Evolutionary conservation across 2,888 invertebrate genomes (phyloP), one percentile per base, ranked within the genome.

Genomic region (Ennomos quercinarius): DNA sequence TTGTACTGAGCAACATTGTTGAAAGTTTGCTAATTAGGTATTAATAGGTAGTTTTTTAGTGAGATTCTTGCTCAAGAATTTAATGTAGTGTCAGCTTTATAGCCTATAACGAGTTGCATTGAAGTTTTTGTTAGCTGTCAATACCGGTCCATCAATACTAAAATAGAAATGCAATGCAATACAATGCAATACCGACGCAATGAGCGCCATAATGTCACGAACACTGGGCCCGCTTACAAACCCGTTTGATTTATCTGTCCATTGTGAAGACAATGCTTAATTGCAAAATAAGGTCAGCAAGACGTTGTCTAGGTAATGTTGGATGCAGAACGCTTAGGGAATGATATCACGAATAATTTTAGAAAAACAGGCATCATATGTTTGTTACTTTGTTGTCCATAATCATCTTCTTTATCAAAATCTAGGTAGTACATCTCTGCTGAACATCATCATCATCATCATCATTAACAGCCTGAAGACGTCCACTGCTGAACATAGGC

Each of bases 211-310:
- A 61, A 63, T 61, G 57, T 56, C 63, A 57, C 45, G 62, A 61
- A 54, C 60, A 62, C 52, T 48, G 52, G 13, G 48, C 40, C 71
- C 59, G 72, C 80, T 80, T 81, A 81, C 83, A 83, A 75, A 77
- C 76, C 71, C 66, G 78, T 80, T 81, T 87, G 87, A 89, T 87
- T 83, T 84, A 87, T 85, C 66, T 63, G 55, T 55, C 83, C 81
- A 88, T 88, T 89, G 88, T 87, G 73, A 71, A 74, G 75, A 76
- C 74, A 76, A 69, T 68, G 71, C 74, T 78, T 83, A 83, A 87
- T 85, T 86, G 78, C 75, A 72, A 70, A 84, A 81, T 85, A 84
- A 81, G 82, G 84, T 82, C 82, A 78, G 66, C 72, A 60, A 58
- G 73, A 68, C 65, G 57, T 51, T 52, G 59, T 57, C 45, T 55